Evolutionary conservation across 1,140 invertebrate genomes (phyloP), one percentile per base, ranked within the genome.

Genomic region (Linepithema humile): DNA sequence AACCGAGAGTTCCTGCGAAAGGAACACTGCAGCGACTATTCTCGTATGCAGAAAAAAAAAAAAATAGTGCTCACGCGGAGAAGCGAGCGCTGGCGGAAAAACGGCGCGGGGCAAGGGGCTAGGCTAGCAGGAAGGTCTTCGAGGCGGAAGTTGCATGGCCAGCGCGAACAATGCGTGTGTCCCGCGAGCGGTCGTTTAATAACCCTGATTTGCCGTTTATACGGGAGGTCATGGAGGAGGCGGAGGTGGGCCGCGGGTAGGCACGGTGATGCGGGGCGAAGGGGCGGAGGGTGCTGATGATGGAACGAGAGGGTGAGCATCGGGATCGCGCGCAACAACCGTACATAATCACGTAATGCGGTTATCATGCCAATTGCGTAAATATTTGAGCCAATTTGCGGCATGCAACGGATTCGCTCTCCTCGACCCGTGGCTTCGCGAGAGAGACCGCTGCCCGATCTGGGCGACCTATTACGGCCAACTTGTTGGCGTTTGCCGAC

Each of bases 301-400:
- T 82, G 85, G 85, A 83, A 88, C 70, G 82, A 85, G 90, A 89
- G 86, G 87, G 85, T 89, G 85, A 90, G 88, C 89, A 91, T 89
- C 88, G 86, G 89, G 88, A 92, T 91, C 91, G 89, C 88, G 89
- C 85, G 89, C 91, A 93, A 93, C 92, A 85, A 93, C 90, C 91
- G 92, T 91, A 90, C 89, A 92, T 93, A 93, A 93, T 93, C 91
- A 93, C 91, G 91, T 93, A 92, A 93, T 92, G 91, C 87, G 91
- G 92, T 93, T 93, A 93, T 93, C 92, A 93, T 93, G 91, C 89
- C 93, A 93, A 93, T 93, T 93, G 93, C 92, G 93, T 93, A 93
- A 93, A 93, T 93, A 93, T 93, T 93, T 93, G 92, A 92, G 87
- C 84, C 91, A 93, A 93, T 93, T 93, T 93, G 91, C 88, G 90